Percentiles rank a stretch among this genome's conserved stretches.
phyloP scores from a whole-genome alignment of 2,113 vertebrate genomes.

The Natator depressus region DNA sequence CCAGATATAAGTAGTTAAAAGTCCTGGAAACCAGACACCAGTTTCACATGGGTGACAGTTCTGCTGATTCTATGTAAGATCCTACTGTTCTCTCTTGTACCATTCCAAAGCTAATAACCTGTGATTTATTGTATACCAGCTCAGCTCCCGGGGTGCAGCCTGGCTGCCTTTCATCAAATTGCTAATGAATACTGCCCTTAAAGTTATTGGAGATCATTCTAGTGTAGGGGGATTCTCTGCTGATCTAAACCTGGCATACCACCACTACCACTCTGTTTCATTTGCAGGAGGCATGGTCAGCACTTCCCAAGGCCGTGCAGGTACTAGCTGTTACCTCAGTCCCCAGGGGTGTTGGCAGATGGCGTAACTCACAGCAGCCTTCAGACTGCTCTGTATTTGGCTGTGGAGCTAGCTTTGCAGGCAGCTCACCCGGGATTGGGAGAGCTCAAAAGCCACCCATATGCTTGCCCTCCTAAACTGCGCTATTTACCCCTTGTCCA shows the following conservation, averaged over 20 bases:
- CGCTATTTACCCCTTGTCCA: neutral
- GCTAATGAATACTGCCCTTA: neutral
- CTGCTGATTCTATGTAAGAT: neutral
- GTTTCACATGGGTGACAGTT: neutral
- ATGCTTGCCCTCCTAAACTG: neutral
- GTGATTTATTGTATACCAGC: neutral
- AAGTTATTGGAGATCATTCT: neutral
- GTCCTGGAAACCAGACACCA: neutral
- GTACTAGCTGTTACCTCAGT: neutral
- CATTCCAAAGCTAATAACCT: neutral
- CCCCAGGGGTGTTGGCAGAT: neutral
- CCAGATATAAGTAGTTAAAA: neutral
- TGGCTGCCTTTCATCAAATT: neutral
- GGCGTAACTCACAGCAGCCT: neutral
- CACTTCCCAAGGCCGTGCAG: neutral
- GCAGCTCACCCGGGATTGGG: neutral
- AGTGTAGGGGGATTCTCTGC: neutral
- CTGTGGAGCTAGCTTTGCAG: neutral
- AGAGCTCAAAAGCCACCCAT: neutral
- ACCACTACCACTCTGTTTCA: neutral
- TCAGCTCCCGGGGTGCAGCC: too few relatives aligned
- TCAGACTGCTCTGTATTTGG: neutral
- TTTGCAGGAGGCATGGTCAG: neutral
- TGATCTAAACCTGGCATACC: neutral
- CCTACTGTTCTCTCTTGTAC: neutral